phyloP scores from a whole-genome alignment of 2,888 invertebrate genomes.

The Branchellion lobata region DNA sequence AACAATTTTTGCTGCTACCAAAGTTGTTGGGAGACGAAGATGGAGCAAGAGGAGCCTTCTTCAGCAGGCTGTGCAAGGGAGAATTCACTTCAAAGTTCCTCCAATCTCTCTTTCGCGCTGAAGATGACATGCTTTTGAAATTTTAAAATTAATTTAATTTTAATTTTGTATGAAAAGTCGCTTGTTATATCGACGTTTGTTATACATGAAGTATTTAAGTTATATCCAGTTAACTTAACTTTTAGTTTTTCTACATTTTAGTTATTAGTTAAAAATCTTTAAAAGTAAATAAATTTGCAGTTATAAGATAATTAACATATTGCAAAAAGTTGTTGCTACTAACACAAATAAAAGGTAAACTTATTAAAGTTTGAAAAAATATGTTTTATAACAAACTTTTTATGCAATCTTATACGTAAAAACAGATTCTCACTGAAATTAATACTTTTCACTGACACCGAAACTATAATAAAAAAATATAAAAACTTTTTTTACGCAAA shows the following conservation, averaged over 20 bases:
- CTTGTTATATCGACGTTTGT: no score
- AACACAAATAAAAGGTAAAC: not conserved
- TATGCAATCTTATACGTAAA: no score
- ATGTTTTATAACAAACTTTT: no score
- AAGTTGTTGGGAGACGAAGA: not conserved
- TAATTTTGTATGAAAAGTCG: no score
- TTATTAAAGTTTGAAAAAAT: no score
- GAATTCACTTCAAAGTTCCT: constrained; percentile 5
- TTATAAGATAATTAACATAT: not conserved
- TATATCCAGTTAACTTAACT: not conserved
- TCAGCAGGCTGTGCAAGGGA: not conserved
- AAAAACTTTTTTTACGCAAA: no score
- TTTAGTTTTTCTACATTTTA: not conserved
- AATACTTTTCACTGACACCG: no score
- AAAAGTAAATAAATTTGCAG: not conserved
- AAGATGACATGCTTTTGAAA: not conserved
- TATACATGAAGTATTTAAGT: no score
- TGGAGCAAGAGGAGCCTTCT: not conserved
- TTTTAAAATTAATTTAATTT: not conserved
- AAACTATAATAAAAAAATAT: no score
- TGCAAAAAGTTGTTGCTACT: constrained; percentile 5
- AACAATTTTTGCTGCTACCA: no score
- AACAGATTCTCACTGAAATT: no score
- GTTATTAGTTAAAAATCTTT: no score
- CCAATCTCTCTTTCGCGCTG: not conserved